These are phyloP conservation scores for Tuberolachnus salignus DNA, from an alignment of 2,888 invertebrate genomes.

Conservation along the genomic window DNA sequence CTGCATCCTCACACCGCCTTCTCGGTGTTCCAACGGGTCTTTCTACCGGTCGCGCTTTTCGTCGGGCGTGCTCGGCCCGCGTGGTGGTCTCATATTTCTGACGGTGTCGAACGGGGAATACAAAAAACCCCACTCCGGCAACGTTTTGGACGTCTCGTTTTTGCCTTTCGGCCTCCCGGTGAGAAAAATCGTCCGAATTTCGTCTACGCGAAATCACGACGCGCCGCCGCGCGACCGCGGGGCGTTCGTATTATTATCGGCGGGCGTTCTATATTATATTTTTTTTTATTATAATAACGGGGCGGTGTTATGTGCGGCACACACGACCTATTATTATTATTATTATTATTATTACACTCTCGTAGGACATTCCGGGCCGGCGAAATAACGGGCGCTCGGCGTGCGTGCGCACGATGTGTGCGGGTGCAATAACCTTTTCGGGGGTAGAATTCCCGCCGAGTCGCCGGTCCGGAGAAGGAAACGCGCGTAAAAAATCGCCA, in stretches of 20 bases:
- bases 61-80: no score
- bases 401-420: neutral
- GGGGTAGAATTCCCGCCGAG: constrained; percentile 12
- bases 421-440: constrained; percentile 45
- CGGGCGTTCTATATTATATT: neutral
- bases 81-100: no score
- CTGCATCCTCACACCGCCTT: no score
- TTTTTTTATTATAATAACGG: neutral
- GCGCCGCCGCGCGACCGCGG: neutral
- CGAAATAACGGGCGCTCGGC: neutral
- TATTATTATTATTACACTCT: no score
- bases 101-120: no score
- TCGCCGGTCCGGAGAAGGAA: neutral
- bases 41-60: no score
- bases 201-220: neutral
- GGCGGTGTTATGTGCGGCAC: neutral
- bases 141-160: neutral
- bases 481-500: constrained; percentile 13
- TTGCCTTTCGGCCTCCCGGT: neutral
- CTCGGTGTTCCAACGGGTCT: no score
- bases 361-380: no score
- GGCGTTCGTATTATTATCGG: neutral
- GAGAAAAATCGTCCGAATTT: neutral
- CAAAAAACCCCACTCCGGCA: no score
- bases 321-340: neutral